A percentile compares a stretch with the other conserved stretches of the same genome.
phyloP scores from a whole-genome alignment of 2,888 invertebrate genomes.

The Neelides folsomi region DNA sequence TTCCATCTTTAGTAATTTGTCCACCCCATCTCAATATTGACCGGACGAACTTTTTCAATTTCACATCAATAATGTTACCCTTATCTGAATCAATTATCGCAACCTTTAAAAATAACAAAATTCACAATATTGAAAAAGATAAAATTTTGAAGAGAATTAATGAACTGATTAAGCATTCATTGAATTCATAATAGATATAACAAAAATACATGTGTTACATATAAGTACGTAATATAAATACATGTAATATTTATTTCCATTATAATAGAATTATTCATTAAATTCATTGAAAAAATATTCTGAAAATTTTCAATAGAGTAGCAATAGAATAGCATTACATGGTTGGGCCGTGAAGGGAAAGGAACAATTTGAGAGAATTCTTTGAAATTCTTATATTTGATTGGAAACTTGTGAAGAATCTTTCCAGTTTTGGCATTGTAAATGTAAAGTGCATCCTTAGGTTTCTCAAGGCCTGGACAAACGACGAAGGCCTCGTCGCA shows the following conservation, averaged over 20 bases:
- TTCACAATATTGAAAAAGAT: no score
- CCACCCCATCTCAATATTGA: conserved; percentile 87
- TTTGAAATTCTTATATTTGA: conserved; percentile 39
- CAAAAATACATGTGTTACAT: no score
- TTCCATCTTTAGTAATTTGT: conserved; percentile 69
- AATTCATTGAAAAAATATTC: no score
- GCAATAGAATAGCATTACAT: conserved; percentile 9
- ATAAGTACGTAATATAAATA: no score
- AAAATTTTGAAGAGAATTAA: no score
- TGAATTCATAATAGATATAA: no score
- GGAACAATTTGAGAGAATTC: conserved; percentile 64
- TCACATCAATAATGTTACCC: conserved; percentile 77
- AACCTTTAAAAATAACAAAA: conserved; percentile 47
- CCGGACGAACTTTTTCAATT: conserved; percentile 71
- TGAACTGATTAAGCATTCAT: no score
- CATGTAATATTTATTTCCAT: no score
- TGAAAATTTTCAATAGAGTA: no score
- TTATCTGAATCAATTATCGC: conserved; percentile 83
- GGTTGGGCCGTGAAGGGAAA: conserved; percentile 57
- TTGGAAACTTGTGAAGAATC: conserved; percentile 42
- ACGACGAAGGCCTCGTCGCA: conserved; percentile 65
- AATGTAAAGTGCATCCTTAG: conserved; percentile 67
- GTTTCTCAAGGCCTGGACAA: conserved; percentile 67
- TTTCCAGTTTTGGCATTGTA: conserved; percentile 70
- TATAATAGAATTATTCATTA: no score